phyloP scores from a whole-genome alignment of 2,888 invertebrate genomes.

The Syritta pipiens region DNA sequence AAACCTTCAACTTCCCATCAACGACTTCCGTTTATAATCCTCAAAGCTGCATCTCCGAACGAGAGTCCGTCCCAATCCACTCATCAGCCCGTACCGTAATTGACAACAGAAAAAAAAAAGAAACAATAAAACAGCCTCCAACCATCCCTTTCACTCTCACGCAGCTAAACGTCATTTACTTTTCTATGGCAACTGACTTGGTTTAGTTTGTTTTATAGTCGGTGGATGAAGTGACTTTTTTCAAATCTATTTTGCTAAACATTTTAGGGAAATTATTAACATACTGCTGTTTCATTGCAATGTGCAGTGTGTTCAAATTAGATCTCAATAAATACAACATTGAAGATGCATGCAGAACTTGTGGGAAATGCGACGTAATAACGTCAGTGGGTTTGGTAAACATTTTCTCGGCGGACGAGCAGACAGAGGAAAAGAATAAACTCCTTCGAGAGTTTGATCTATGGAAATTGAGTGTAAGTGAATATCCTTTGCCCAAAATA shows the following conservation, averaged over 20 bases:
- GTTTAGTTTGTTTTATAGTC: background rate
- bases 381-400: conserved; percentile 48
- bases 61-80: background rate
- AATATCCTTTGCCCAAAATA: background rate
- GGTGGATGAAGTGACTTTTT: background rate
- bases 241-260: conserved; percentile 2
- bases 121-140: background rate
- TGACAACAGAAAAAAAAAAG: conserved; percentile 17
- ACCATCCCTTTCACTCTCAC: background rate
- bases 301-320: conserved; percentile 63
- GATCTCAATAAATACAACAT: conserved; percentile 55
- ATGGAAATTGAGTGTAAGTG: conserved; percentile 52
- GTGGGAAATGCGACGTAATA: conserved; percentile 61
- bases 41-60: background rate
- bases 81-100: conserved; percentile 1
- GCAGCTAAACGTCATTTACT: background rate
- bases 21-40: background rate
- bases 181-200: background rate
- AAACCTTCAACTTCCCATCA: too few relatives aligned
- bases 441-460: conserved; percentile 44
- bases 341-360: conserved; percentile 57
- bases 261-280: background rate
- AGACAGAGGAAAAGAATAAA: conserved; percentile 34
- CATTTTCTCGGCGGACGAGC: conserved; percentile 36
- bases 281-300: conserved; percentile 23